A percentile compares a stretch with the other conserved stretches of the same genome.
These are phyloP conservation scores for Sebastes oblongus DNA, from an alignment of 2,797 vertebrate genomes.

Conservation along the genomic window DNA sequence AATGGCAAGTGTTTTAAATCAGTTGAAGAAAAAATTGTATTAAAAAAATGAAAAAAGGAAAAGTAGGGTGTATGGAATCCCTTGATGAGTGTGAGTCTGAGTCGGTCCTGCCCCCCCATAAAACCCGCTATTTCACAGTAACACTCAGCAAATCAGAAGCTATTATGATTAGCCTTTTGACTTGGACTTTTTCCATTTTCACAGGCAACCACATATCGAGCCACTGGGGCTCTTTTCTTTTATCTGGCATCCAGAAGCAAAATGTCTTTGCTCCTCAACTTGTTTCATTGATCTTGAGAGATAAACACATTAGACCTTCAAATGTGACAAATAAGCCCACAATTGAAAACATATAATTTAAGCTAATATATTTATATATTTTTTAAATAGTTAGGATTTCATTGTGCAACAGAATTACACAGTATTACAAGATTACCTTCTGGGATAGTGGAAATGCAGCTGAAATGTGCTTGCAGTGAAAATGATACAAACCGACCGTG, in stretches of 20 bases:
- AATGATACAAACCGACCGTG: not conserved
- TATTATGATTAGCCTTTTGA: slow-evolving; percentile 29
- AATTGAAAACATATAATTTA: not conserved
- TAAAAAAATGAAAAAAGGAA: not conserved
- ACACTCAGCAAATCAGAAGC: slow-evolving; percentile 46
- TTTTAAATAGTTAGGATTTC: not conserved
- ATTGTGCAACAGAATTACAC: not conserved
- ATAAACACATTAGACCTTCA: slow-evolving; percentile 13
- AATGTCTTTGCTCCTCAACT: slow-evolving; percentile 9
- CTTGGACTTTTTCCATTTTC: slow-evolving; percentile 38
- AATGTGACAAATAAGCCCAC: not conserved
- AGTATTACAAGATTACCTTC: not conserved
- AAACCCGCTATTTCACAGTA: not conserved
- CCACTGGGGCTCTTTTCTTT: slow-evolving; percentile 23
- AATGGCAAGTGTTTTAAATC: not conserved
- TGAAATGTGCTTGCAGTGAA: not conserved
- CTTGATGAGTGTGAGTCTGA: not conserved
- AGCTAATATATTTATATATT: not conserved
- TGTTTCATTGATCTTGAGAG: slow-evolving; percentile 12
- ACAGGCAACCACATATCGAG: slow-evolving; percentile 26
- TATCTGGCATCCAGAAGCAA: slow-evolving; percentile 29
- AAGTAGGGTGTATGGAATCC: not conserved
- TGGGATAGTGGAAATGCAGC: not conserved
- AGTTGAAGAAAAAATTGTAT: not conserved
- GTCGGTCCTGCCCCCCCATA: not conserved